These are phyloP conservation scores for Lasiommata megera DNA, from an alignment of 2,888 invertebrate species.

Conservation along the genomic window DNA sequence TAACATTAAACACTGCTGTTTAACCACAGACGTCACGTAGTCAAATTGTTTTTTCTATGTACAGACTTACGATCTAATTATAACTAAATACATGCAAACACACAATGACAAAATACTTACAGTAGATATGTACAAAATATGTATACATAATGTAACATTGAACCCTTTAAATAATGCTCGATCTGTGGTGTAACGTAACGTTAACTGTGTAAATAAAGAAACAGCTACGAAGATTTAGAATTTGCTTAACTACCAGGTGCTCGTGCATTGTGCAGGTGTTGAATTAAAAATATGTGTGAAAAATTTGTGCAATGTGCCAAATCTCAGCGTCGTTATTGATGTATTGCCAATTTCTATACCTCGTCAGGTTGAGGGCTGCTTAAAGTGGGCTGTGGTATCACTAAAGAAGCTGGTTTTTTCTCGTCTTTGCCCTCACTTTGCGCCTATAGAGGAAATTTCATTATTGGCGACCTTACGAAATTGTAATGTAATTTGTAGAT, in stretches of 20 bases:
- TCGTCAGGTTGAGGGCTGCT: constrained; percentile 64
- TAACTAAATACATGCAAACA: not conserved
- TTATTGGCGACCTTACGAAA: constrained; percentile 68
- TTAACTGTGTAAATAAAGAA: not conserved
- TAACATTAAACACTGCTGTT: constrained; percentile 22
- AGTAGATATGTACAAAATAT: not conserved
- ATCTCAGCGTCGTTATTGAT: constrained; percentile 35
- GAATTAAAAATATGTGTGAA: constrained; percentile 34
- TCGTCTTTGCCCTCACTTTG: constrained; percentile 60
- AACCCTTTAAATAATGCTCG: not conserved
- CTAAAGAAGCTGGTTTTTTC: constrained; percentile 59
- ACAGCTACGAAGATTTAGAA: constrained; percentile 13
- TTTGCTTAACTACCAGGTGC: constrained; percentile 41
- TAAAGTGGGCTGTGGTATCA: constrained; percentile 63
- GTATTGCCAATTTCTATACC: constrained; percentile 59
- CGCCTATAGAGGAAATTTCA: constrained; percentile 69
- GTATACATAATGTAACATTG: not conserved
- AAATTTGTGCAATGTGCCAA: constrained; percentile 47
- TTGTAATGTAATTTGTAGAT: constrained; percentile 24
- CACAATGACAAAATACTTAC: not conserved
- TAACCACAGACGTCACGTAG: constrained; percentile 13
- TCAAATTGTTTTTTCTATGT: constrained; percentile 14
- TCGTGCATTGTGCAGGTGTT: constrained; percentile 34
- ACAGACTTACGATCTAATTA: constrained; percentile 3
- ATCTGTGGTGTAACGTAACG: not conserved